Evolutionary conservation across 2,888 invertebrate species (phyloP), one percentile per base, ranked within the genome.

Genomic region (Drosophila colorata): DNA sequence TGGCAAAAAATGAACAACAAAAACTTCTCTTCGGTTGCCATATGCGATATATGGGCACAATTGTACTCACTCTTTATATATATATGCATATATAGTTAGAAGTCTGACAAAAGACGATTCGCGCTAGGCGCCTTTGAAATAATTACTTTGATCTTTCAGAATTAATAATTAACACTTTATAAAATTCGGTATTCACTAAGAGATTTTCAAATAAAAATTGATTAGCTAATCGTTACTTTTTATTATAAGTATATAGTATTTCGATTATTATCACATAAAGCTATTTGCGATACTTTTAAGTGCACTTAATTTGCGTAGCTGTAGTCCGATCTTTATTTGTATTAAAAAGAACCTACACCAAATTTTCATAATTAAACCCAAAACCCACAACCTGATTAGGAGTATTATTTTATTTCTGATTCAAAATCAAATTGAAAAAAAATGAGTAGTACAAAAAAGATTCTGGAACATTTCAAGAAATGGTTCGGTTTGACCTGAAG

Each of bases 21-120:
- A 33, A 4, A 55, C 48, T 35, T 59, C 38, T 41, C 55, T 51
- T 68, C 46, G 43, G 76, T 76, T 74, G 76, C 74, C 68, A 76
- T 74, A 68, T 56, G 68, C 33, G n/a, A 1, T 40, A 38, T 65
- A 52, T 68, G 33, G 16, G 41, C 37, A 28, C 25, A 40, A 46
- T 33, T 47, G 2, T 20, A 44, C 11, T 18, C 14, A 25, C 14
- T 2, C 25, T 13, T 5, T 28, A 23, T 16, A 46, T 48, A 35
- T 48, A 33, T 35, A 49, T 23, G 7, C 18, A 16, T 25, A 7
- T 18, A 33, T 31, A 11, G 35, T 25, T 31, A 4, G 23, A 33
- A 40, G 9, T 4, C 6, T 8, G 5, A 38, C 13, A 25, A 28
- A 18, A 33, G 33, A 33, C 13, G 23, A 33, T n/a, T 18, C 4